Evolutionary conservation across 2,797 vertebrate species (phyloP), one percentile per base, ranked within the genome.

Genomic region (Merluccius polli): DNA sequence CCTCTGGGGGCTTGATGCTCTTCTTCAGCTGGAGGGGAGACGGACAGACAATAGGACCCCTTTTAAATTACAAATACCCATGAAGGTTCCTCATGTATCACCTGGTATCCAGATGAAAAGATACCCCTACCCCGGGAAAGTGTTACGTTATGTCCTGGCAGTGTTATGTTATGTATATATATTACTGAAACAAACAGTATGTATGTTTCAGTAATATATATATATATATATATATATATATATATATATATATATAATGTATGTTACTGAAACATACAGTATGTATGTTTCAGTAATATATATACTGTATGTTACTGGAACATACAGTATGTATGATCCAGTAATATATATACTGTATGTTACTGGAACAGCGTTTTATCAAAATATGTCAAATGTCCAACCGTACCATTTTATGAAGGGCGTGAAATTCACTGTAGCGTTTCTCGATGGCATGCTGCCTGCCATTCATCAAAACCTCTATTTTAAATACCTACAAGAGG

Each of bases 371-470:
- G 44, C 16, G 16, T 48, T 48, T 48, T 48, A 48, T 4, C 44
- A 48, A 48, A 48, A 48, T 48, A 18, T 48, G 18, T 21, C 18
- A 48, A 21, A 59, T 6, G 21, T 59, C 52, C 52, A 48, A 48
- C 44, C 84, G 93, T 94, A 99, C 98, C 95, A 97, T 96, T 93
- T 98, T 98, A 92, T 99, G 97, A 83, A 99, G 93, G 27, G 96
- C 89, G 84, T 99, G 97, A 87, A 99, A 99, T 90, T 99, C 97
- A 77, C 98, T 99, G 91, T 99, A 99, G 75, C 98, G 95, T 87
- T 99, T 99, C 92, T 99, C 97, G 63, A 99, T 94, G 75, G 94
- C 92, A 85, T 99, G 97, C 72, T 96, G 97, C 86, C 98, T 93
- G 86, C 97, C 97, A 69, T 90, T 98, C 94, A 96, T 95, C 83